Evolutionary conservation across 2,888 invertebrate species (phyloP), one percentile per base, ranked within the genome.

Genomic region (Alsophila aescularia): DNA sequence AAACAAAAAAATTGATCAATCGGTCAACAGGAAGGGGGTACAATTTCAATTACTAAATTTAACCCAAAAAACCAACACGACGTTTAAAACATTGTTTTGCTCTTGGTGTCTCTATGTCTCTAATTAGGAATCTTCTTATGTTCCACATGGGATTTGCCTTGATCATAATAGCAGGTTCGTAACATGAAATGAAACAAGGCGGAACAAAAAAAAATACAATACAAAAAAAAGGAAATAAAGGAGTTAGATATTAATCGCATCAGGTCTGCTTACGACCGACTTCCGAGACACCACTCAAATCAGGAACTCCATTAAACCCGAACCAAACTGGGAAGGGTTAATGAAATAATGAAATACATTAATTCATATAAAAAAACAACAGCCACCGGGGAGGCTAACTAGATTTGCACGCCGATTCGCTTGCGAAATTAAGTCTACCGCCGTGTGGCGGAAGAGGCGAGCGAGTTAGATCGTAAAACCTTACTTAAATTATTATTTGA

Each of bases 341-440:
- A 72, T 73, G 64, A 73, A 77, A 75, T 69, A 73, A 76, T 69
- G 67, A 73, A 72, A 72, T 72, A 73, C 66, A 67, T 69, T 70
- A 71, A 74, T 71, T 71, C 67, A 71, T 71, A 69, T 67, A 70
- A 74, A 76, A n/a, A 76, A 71, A 72, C 70, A 72, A 63, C 63
- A 68, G 66, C 69, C 66, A 60, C 60, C 59, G 63, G 64, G 67
- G 60, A 61, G 64, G 62, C 57, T 74, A 77, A 77, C 68, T 70
- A 73, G 77, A 72, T 79, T 79, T 75, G 66, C 72, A 66, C 64
- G 70, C 67, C 63, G 73, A 79, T 77, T 77, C 73, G 67, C 67
- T 65, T 62, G 63, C 66, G 45, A 69, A 75, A 77, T 76, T 75
- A 69, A 72, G 64, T 67, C 52, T 15, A 12, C 34, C 48, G 59